Conservation (phyloP, 2,113 vertebrate genomes). For the Sardina pilchardus region DNA sequence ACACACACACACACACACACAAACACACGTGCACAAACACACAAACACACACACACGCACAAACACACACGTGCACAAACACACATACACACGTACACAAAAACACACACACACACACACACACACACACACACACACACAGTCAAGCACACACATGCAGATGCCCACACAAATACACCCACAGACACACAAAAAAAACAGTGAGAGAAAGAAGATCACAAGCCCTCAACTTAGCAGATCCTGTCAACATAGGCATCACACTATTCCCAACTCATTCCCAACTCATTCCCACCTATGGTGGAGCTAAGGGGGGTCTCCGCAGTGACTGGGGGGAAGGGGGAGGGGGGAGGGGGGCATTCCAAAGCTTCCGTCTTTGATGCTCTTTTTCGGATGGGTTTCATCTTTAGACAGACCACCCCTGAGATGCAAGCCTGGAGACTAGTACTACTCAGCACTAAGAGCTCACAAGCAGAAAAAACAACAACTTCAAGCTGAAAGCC, state of each 20-base stretch:
- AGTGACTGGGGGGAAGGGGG: neutral
- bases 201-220: neutral
- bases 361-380: neutral
- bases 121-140: slow-evolving; percentile 33
- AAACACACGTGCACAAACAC: slow-evolving; percentile 21
- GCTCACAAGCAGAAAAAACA: neutral
- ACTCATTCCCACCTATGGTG: neutral
- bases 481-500: neutral
- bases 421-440: neutral
- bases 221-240: neutral
- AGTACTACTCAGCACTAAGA: neutral
- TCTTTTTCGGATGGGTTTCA: neutral
- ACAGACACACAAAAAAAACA: neutral
- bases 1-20: neutral
- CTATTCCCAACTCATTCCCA: neutral
- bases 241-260: neutral
- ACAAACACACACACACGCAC: slow-evolving; percentile 34
- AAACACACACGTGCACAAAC: neutral
- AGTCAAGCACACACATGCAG: neutral
- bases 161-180: neutral
- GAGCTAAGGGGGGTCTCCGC: neutral
- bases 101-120: neutral
- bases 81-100: neutral
- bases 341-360: neutral
- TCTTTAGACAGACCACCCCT: neutral